These are phyloP conservation scores for Cyclophora albipunctata DNA, from an alignment of 2,888 invertebrate species.

Conservation along the genomic window DNA sequence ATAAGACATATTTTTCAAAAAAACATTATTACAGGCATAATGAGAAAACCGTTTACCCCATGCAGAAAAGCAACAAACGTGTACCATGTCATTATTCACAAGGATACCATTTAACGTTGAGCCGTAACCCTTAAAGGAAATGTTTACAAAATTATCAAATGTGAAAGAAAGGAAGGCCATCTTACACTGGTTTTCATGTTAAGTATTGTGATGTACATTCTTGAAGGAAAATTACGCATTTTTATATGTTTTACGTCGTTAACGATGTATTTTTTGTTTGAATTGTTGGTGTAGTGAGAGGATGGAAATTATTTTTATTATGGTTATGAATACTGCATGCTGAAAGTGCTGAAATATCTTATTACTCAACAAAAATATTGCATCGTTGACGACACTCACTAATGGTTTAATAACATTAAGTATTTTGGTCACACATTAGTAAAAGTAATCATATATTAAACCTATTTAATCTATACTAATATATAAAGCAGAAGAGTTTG, in stretches of 20 bases:
- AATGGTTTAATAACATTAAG: too few species aligned
- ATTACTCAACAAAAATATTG: too few species aligned
- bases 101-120: conserved; percentile 37
- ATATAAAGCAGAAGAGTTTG: too few species aligned
- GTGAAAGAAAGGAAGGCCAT: conserved; percentile 22
- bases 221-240: conserved; percentile 51
- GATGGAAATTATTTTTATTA: too few species aligned
- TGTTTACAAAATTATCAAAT: not conserved
- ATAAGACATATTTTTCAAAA: not conserved
- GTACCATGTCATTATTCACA: conserved; percentile 55
- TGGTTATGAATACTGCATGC: too few species aligned
- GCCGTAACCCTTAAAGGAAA: conserved; percentile 15
- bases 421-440: too few species aligned
- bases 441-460: too few species aligned
- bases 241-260: conserved; percentile 26
- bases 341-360: too few species aligned
- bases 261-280: conserved; percentile 26
- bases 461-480: too few species aligned
- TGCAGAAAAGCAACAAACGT: conserved; percentile 47
- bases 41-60: conserved; percentile 57
- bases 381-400: too few species aligned
- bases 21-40: conserved; percentile 26
- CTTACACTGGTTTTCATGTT: conserved; percentile 35
- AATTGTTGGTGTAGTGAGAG: conserved; percentile 7
- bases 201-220: conserved; percentile 51